Evolutionary conservation across 2,797 vertebrate species (phyloP), one percentile per base, ranked within the genome.

Genomic region (Tadarida brasiliensis): DNA sequence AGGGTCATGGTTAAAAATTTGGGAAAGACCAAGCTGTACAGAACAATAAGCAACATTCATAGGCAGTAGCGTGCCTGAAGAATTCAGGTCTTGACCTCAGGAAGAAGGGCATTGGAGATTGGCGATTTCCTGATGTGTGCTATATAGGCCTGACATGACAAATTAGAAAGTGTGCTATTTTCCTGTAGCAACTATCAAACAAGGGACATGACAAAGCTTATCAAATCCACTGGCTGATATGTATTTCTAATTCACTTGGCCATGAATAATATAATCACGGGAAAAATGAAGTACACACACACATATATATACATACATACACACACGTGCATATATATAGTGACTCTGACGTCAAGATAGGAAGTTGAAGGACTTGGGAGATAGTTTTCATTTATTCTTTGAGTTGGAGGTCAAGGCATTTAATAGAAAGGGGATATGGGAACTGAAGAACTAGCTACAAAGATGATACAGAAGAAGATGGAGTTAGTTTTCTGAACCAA

Each of bases 191-290:
- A 93, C 68, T 93, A 91, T n/a, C 49, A 87, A 63, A 73, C 59
- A 47, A 57, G n/a, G 44, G 84, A 93, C 33, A 19, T 94, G 51
- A 70, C 26, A 44, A 85, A 22, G n/a, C 7, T 91, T 89, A 57
- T 93, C 70, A 80, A 82, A 68, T 54, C 51, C 16, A 70, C 44
- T 74, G n/a, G 67, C 47, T 86, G 49, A 24, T 44, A 94, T 87
- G 90, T 81, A 74, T 78, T 96, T 92, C 19, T 92, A 78, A 88
- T 77, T 81, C 80, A 78, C 17, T 56, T 95, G 67, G 20, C 20
- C 49, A 71, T 26, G 33, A 77, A 87, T 80, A 93, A 87, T 49
- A 85, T 2, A 88, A 11, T 59, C n/a, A 73, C 3, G 24, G 9
- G 1, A 57, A 74, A 94, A 78, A 56, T 4, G 30, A 67, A 94